Percentiles rank a stretch among this genome's conserved stretches.
phyloP scores from a whole-genome alignment of 2,797 vertebrate species.

The Sebastes itinus region DNA sequence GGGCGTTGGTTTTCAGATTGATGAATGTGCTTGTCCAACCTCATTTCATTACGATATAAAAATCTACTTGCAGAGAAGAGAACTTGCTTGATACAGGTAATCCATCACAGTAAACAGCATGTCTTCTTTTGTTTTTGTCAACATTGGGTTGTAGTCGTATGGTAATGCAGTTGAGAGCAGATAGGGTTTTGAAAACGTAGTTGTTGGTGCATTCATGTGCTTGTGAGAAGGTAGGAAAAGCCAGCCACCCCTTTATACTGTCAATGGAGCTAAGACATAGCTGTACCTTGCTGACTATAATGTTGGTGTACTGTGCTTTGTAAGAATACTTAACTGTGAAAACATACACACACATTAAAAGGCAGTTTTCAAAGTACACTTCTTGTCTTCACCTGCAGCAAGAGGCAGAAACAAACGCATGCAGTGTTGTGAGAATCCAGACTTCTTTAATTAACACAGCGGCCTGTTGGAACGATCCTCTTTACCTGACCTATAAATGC shows the following conservation, averaged over 20 bases:
- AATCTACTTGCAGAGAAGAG: slow-evolving; percentile 21
- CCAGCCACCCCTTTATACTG: neutral
- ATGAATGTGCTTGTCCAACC: slow-evolving; percentile 22
- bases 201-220: neutral
- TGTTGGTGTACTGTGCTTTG: neutral
- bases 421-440: neutral
- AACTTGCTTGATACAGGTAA: slow-evolving; percentile 3
- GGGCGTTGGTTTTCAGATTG: slow-evolving; percentile 8
- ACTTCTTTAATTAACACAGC: slow-evolving; percentile 5
- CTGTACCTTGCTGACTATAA: neutral
- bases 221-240: neutral
- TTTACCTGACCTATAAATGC: neutral
- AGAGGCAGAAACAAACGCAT: neutral
- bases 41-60: slow-evolving; percentile 30
- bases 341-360: neutral
- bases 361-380: neutral
- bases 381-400: neutral
- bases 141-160: neutral
- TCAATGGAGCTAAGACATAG: neutral
- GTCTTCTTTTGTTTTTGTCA: slow-evolving; percentile 14
- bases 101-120: slow-evolving; percentile 23
- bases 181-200: neutral
- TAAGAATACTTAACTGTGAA: neutral
- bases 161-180: neutral
- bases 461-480: neutral